A percentile compares a stretch with the other conserved stretches of the same genome.
Evolutionary conservation across 2,888 invertebrate genomes (phyloP).

Genomic region (Drosophila koepferae): DNA sequence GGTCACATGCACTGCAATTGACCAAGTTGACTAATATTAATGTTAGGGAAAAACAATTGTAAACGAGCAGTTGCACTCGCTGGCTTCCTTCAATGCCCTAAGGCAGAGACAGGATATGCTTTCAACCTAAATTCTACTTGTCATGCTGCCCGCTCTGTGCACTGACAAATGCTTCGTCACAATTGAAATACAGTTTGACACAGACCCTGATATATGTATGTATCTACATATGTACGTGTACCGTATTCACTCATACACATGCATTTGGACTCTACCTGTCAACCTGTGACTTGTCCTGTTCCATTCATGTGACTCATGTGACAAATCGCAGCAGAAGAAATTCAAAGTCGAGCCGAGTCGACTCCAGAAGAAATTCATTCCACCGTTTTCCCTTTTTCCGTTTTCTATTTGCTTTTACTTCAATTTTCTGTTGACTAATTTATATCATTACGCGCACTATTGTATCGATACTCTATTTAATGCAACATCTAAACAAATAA

Average conservation of each 20-base stretch:
- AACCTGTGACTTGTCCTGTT: slow-evolving; percentile 17
- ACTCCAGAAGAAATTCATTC: neutral
- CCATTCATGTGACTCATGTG: slow-evolving; percentile 35
- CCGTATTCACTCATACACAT: neutral
- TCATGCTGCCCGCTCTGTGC: slow-evolving; percentile 49
- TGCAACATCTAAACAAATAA: neutral
- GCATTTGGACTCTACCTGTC: slow-evolving; percentile 16
- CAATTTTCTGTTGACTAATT: slow-evolving; percentile 35
- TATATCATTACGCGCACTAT: slow-evolving; percentile 8
- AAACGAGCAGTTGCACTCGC: slow-evolving; percentile 8
- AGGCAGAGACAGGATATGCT: slow-evolving; percentile 67
- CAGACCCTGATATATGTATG: slow-evolving; percentile 8
- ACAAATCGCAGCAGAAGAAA: slow-evolving; percentile 48
- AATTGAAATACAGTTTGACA: slow-evolving; percentile 50
- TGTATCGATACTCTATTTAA: neutral
- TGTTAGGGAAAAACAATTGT: slow-evolving; percentile 43
- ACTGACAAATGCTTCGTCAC: slow-evolving; percentile 28
- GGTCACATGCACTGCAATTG: slow-evolving; percentile 11
- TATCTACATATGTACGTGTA: neutral
- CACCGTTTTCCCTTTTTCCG: slow-evolving; percentile 1
- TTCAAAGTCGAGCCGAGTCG: slow-evolving; percentile 1
- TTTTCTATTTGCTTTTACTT: slow-evolving; percentile 1
- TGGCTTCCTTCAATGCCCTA: slow-evolving; percentile 12
- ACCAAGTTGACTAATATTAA: slow-evolving; percentile 64
- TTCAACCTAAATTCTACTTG: slow-evolving; percentile 74